Conservation (phyloP, 2,113 vertebrate genomes). For the Microcebus jonahi region DNA sequence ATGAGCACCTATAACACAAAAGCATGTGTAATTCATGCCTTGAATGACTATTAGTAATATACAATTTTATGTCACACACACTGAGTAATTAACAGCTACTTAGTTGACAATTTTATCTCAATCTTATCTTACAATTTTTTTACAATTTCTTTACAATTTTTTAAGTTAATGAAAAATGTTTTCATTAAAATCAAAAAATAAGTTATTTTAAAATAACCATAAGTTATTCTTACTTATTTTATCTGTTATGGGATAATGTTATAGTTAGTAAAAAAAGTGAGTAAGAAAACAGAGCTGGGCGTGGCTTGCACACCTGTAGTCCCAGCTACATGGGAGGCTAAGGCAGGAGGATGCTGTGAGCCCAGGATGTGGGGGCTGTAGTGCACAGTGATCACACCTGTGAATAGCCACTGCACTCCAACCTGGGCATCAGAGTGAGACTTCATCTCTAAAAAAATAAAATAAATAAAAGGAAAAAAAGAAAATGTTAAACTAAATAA, state of each 20-base stretch:
- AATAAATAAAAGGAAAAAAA: not conserved
- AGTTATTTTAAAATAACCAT: not conserved
- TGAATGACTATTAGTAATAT: not conserved
- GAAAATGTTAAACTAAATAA: not conserved
- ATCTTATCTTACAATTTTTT: not conserved
- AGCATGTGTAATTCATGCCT: slow-evolving; percentile 1
- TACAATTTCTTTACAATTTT: not conserved
- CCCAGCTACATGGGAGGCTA: too few relatives aligned
- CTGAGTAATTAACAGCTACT: too few relatives aligned
- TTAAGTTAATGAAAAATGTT: not conserved
- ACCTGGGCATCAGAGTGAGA: too few relatives aligned
- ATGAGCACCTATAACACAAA: not conserved
- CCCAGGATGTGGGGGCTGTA: too few relatives aligned
- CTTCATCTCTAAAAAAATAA: not conserved
- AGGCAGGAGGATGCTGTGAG: too few relatives aligned
- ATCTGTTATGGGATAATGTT: not conserved
- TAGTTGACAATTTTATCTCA: not conserved
- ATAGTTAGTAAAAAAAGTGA: not conserved
- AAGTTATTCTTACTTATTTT: not conserved
- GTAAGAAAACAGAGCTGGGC: not conserved
- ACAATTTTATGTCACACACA: not conserved
- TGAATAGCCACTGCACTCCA: too few relatives aligned
- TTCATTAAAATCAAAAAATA: slow-evolving; percentile 34
- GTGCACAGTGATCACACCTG: too few relatives aligned
- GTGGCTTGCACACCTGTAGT: too few relatives aligned